Conservation (phyloP, 92 coral and sea anemone species). For the Zoanthus solanderi region DNA sequence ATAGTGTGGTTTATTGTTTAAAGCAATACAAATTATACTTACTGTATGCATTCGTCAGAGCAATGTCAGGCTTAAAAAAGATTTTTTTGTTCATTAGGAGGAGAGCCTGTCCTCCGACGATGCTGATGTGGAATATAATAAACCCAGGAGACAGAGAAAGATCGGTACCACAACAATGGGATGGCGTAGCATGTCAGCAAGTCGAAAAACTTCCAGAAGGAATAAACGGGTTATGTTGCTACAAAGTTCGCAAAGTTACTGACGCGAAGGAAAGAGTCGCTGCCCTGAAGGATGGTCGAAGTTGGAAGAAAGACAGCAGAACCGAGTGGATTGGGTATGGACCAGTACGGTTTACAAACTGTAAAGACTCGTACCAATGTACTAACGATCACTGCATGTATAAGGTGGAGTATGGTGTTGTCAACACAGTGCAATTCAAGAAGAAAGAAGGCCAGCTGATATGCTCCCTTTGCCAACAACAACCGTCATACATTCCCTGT, state of each 20-base stretch:
- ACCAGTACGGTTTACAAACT: conserved; percentile 64
- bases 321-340: conserved; percentile 66
- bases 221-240: conserved; percentile 52
- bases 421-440: conserved; percentile 66
- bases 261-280: conserved; percentile 33
- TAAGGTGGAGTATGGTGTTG: conserved; percentile 61
- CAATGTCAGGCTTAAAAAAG: conserved; percentile 12
- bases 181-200: conserved; percentile 39
- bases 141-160: conserved; percentile 51
- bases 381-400: conserved; percentile 58
- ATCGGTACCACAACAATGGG: conserved; percentile 54
- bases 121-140: conserved; percentile 23
- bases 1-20: conserved; percentile 9
- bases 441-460: conserved; percentile 40
- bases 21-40: conserved; percentile 2
- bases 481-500: conserved; percentile 59
- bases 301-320: conserved; percentile 65
- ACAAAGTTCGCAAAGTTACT: conserved; percentile 34
- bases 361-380: conserved; percentile 71
- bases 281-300: conserved; percentile 65
- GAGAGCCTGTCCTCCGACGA: conserved; percentile 44
- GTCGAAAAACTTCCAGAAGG: conserved; percentile 57
- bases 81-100: conserved; percentile 31
- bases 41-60: conserved; percentile 16
- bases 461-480: conserved; percentile 52